Evolutionary conservation across 2,113 vertebrate species (phyloP), one percentile per base, ranked within the genome.

Genomic region (Aythya baeri): DNA sequence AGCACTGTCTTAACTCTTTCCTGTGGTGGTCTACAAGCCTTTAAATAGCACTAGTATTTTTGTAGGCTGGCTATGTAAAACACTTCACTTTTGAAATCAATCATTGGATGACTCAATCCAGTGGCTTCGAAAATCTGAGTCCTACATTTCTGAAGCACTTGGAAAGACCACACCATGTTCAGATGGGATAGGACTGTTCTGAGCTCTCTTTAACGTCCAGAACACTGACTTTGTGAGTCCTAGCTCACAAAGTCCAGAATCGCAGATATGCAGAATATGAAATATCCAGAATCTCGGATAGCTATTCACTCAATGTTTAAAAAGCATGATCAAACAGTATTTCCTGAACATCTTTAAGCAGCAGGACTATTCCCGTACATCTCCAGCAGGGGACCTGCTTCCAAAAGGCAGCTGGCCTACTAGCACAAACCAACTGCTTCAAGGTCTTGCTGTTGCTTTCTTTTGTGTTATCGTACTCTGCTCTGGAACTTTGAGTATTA

Each of bases 361-460:
- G 46, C 41, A 5, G 55, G 26, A 38, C 62, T n/a, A 27, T 71
- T 81, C 74, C 38, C 15, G 7, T 11, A 1, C 1, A 11, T 8
- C 38, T 29, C 62, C 82, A 79, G 87, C 66, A 54, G 81, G 18
- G 70, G 58, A 80, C 32, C 63, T 46, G 34, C 50, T 91, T 74
- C 50, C 18, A 62, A 78, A 57, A 70, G 62, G 34, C 81, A 75
- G 76, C 34, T 41, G 57, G 44, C 71, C 54, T 25, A 11, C 34
- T 52, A 25, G 32, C 65, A 46, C 2, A 0, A 14, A 38, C 31
- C 25, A 17, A 8, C 27, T 0, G 6, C 62, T 46, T 44, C 62
- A 23, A 66, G 62, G 34, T 46, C 65, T 43, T 18, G 11, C 43
- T 49, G 25, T 6, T 26, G 38, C 34, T 66, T 49, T 55, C 55